Conservation (phyloP, 1,140 invertebrate genomes). For the Orussus abietinus region DNA sequence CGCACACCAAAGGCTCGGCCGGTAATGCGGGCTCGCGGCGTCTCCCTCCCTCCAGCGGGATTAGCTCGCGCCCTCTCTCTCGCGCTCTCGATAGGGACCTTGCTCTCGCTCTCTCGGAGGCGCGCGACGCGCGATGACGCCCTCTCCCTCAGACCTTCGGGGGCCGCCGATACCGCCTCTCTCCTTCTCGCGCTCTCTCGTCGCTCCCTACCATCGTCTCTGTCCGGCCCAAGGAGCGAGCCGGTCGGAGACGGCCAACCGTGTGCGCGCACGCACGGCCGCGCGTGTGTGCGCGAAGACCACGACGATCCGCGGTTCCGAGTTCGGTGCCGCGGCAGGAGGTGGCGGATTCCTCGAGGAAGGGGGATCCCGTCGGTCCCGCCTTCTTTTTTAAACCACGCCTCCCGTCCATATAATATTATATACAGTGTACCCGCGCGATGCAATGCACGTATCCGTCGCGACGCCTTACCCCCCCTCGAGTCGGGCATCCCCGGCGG, state of each 20-base stretch:
- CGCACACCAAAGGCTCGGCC: slow-evolving; percentile 2
- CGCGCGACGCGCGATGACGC: too few relatives aligned
- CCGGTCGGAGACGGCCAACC: slow-evolving; percentile 2
- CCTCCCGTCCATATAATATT: slow-evolving; percentile 39
- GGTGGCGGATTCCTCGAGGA: too few relatives aligned
- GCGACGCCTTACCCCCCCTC: slow-evolving; percentile 18
- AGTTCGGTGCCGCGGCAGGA: slow-evolving; percentile 40
- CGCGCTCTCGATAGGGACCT: slow-evolving; percentile 1
- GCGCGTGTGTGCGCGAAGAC: slow-evolving; percentile 28
- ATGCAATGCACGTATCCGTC: slow-evolving; percentile 32
- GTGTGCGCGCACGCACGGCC: slow-evolving; percentile 8
- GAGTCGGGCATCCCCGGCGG: slow-evolving; percentile 1
- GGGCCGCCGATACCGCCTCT: too few relatives aligned
- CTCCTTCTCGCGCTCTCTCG: neutral
- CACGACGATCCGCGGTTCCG: slow-evolving; percentile 33
- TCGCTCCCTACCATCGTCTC: neutral
- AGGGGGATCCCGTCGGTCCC: slow-evolving; percentile 31
- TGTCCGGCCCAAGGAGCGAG: too few relatives aligned
- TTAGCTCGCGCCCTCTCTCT: slow-evolving; percentile 9
- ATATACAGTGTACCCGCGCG: slow-evolving; percentile 19
- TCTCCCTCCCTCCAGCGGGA: neutral
- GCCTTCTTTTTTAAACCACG: slow-evolving; percentile 50
- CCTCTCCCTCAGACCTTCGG: too few relatives aligned
- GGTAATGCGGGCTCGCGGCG: slow-evolving; percentile 5
- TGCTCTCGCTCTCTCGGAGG: slow-evolving; percentile 5